phyloP scores from a whole-genome alignment of 2,797 vertebrate species.

The Melanogrammus aeglefinus region DNA sequence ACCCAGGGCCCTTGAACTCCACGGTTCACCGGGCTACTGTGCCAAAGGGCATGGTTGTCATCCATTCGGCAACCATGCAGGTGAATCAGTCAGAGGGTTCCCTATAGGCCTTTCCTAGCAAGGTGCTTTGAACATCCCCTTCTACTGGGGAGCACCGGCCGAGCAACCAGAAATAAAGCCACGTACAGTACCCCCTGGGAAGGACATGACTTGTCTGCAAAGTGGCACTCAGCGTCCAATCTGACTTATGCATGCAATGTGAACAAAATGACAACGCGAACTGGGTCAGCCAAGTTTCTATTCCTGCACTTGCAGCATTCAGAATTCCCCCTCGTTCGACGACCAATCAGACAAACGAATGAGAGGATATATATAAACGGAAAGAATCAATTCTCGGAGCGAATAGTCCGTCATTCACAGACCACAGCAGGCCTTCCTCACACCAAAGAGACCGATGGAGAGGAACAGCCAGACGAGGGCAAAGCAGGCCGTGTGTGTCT shows the following conservation, averaged over 20 bases:
- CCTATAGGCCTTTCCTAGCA: neutral
- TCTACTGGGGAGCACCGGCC: neutral
- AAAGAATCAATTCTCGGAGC: neutral
- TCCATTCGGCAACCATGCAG: neutral
- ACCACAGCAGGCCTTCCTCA: slow-evolving; percentile 8
- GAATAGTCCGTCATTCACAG: neutral
- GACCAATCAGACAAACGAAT: neutral
- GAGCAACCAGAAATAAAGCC: neutral
- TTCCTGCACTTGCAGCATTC: neutral
- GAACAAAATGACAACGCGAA: neutral
- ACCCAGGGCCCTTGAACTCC: neutral
- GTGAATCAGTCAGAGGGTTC: neutral
- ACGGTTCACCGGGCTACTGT: neutral
- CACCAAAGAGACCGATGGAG: slow-evolving; percentile 5
- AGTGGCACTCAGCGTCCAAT: neutral
- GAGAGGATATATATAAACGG: neutral
- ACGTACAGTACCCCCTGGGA: neutral
- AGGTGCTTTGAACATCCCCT: neutral
- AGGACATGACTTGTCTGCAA: neutral
- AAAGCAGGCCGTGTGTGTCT: neutral
- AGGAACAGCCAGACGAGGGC: slow-evolving; percentile 13
- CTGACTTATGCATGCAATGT: neutral
- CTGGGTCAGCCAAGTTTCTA: neutral
- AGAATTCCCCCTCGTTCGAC: neutral
- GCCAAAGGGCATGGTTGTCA: neutral